Evolutionary conservation across 2,113 vertebrate genomes (phyloP).

Genomic region (Lonchura striata): DNA sequence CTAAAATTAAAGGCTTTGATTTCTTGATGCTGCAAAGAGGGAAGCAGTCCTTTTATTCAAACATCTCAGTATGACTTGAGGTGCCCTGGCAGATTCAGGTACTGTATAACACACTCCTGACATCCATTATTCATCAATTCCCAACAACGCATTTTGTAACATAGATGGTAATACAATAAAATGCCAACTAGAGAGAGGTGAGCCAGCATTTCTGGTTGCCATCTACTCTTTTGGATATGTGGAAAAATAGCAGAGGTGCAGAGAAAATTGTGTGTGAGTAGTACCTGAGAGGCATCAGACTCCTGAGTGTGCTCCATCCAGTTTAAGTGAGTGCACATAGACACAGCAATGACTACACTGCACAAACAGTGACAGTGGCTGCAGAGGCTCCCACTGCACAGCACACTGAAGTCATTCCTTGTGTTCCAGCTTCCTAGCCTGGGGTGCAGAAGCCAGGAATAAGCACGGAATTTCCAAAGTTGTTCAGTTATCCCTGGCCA

Average conservation of each 20-base stretch:
- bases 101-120: background rate
- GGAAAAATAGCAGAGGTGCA: background rate
- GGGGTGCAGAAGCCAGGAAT: background rate
- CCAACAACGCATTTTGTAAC: background rate
- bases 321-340: rapidly evolving
- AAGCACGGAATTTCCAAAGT: background rate
- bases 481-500: background rate
- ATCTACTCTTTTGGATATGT: background rate
- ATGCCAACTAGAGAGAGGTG: background rate
- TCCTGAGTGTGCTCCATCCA: background rate
- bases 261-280: background rate
- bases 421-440: background rate
- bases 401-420: background rate
- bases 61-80: background rate
- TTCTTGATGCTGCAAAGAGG: background rate
- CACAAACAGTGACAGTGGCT: background rate
- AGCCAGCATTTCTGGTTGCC: background rate
- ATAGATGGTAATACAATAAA: background rate
- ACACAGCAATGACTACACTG: background rate
- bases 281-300: background rate
- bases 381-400: background rate
- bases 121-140: background rate
- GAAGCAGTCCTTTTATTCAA: background rate
- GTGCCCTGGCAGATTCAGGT: background rate
- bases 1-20: background rate